phyloP scores from a whole-genome alignment of 2,888 invertebrate species.

The Operophtera brumata region DNA sequence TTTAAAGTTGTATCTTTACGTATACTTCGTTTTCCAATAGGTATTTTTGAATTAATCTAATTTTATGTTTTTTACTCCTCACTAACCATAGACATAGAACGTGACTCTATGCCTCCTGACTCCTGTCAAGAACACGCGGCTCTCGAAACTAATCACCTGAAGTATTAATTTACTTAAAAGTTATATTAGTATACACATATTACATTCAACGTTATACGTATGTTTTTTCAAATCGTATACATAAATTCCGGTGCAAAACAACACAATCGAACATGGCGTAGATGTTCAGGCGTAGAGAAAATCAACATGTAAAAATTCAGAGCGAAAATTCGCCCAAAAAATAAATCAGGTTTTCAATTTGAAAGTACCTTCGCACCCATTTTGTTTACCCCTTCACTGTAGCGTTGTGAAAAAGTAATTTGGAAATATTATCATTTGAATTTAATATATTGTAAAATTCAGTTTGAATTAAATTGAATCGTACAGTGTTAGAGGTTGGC shows the following conservation, averaged over 20 bases:
- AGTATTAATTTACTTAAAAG: conserved; percentile 63
- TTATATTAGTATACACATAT: conserved; percentile 79
- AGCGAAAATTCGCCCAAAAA: conserved; percentile 26
- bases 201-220: conserved; percentile 80
- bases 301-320: conserved; percentile 42
- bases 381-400: conserved; percentile 77
- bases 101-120: conserved; percentile 35
- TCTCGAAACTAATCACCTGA: conserved; percentile 42
- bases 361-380: conserved; percentile 61
- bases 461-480: conserved; percentile 52
- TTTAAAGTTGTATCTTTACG: conserved; percentile 79
- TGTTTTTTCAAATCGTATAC: conserved; percentile 77
- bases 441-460: conserved; percentile 34
- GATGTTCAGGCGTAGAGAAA: conserved; percentile 50
- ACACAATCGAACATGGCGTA: conserved; percentile 65
- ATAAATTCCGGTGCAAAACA: conserved; percentile 77
- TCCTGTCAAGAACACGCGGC: conserved; percentile 27
- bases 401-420: conserved; percentile 54
- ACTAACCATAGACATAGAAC: conserved; percentile 9
- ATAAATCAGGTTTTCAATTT: conserved; percentile 35
- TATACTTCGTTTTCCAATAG: conserved; percentile 80
- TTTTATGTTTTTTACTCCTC: conserved; percentile 57
- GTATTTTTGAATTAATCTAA: conserved; percentile 66
- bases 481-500: conserved; percentile 80
- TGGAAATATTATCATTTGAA: conserved; percentile 38